Conservation (phyloP, 2,888 invertebrate genomes). For the Beris chalybata region DNA sequence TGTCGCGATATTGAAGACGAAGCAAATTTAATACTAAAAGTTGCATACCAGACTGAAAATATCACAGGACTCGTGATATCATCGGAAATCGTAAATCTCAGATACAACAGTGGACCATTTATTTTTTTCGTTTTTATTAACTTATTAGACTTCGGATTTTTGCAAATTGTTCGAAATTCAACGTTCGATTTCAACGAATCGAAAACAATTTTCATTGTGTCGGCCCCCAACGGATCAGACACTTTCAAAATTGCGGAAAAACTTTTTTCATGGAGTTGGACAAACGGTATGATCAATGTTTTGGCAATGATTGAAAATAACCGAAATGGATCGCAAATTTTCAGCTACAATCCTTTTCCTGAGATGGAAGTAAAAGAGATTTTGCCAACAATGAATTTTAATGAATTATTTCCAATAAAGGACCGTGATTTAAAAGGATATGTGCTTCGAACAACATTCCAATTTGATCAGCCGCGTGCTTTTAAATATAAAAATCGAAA, state of each 20-base stretch:
- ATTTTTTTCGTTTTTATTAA: too few relatives aligned
- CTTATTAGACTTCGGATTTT: too few relatives aligned
- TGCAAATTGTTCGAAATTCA: too few relatives aligned
- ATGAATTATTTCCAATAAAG: background rate
- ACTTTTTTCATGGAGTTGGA: constrained; percentile 11
- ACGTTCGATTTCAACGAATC: too few relatives aligned
- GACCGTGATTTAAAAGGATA: constrained; percentile 1
- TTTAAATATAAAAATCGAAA: constrained; percentile 5
- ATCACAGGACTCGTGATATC: too few relatives aligned
- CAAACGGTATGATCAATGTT: background rate
- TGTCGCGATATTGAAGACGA: too few relatives aligned
- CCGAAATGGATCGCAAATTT: background rate
- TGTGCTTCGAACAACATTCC: background rate
- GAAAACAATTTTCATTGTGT: too few relatives aligned
- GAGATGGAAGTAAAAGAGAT: background rate
- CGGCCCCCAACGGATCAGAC: background rate
- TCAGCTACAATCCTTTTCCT: constrained; percentile 2
- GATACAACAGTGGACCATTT: too few relatives aligned
- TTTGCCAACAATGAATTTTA: background rate
- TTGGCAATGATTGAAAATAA: background rate
- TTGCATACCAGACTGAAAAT: too few relatives aligned
- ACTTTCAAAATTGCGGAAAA: background rate
- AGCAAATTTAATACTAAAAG: too few relatives aligned
- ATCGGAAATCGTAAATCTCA: too few relatives aligned
- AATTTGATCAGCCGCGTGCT: constrained; percentile 8